These are phyloP conservation scores for Calameuta filiformis DNA, from an alignment of 2,888 invertebrate species.

Conservation along the genomic window DNA sequence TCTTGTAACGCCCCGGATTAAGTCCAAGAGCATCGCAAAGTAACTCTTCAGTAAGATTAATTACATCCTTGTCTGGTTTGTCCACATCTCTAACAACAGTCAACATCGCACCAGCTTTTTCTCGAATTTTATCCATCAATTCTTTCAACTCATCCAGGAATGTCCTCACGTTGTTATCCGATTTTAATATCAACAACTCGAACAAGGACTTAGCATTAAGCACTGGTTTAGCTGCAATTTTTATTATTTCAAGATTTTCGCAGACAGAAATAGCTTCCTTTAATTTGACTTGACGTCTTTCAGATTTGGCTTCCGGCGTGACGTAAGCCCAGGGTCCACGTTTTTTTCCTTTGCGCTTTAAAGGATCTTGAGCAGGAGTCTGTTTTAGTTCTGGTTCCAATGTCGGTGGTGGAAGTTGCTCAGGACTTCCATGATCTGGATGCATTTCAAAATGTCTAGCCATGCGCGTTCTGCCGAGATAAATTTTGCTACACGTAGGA, in stretches of 20 bases:
- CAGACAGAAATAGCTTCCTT: constrained; percentile 60
- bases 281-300: constrained; percentile 56
- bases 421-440: constrained; percentile 71
- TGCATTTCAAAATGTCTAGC: constrained; percentile 72
- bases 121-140: constrained; percentile 51
- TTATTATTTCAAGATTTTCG: constrained; percentile 53
- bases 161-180: constrained; percentile 52
- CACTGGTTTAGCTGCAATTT: constrained; percentile 60
- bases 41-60: constrained; percentile 49
- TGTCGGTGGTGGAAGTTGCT: constrained; percentile 58
- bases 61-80: constrained; percentile 36
- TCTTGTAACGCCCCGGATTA: constrained; percentile 52
- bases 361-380: constrained; percentile 37
- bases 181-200: constrained; percentile 56
- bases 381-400: constrained; percentile 54
- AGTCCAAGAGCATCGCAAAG: constrained; percentile 54
- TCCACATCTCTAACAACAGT: constrained; percentile 35
- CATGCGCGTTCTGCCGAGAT: constrained; percentile 72
- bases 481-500: constrained; percentile 74
- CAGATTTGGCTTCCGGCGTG: constrained; percentile 59
- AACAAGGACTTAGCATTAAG: constrained; percentile 54
- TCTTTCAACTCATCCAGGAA: constrained; percentile 55
- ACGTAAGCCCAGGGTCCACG: constrained; percentile 62
- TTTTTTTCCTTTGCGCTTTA: constrained; percentile 61
- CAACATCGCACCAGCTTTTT: constrained; percentile 48